These are phyloP conservation scores for Bellardia bayeri DNA, from an alignment of 2,888 invertebrate species.

Conservation along the genomic window DNA sequence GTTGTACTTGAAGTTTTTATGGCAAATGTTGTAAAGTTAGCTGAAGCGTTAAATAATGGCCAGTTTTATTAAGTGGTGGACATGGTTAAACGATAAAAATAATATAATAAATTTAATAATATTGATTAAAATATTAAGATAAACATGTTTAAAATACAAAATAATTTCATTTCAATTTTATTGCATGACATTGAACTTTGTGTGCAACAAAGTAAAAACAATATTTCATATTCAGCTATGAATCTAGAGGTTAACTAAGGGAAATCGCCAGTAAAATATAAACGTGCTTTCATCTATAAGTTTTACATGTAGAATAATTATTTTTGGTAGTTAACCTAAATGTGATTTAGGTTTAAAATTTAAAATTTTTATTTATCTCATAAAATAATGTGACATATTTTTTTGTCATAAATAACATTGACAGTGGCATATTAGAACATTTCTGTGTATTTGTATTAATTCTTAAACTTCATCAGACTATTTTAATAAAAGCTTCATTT, in stretches of 20 bases:
- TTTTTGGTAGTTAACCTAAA: background rate
- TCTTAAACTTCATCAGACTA: constrained; percentile 25
- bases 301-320: too few relatives aligned
- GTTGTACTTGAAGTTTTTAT: constrained; percentile 51
- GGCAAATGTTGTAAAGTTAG: constrained; percentile 62
- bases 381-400: background rate
- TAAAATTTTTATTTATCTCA: background rate
- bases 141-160: constrained; percentile 54
- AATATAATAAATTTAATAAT: constrained; percentile 67
- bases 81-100: constrained; percentile 64
- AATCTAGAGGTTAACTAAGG: background rate
- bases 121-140: constrained; percentile 63
- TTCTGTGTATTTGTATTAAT: background rate
- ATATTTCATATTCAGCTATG: background rate
- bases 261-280: background rate
- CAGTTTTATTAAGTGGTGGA: constrained; percentile 68
- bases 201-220: background rate
- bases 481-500: constrained; percentile 76
- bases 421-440: background rate
- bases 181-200: constrained; percentile 53
- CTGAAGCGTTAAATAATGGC: constrained; percentile 70
- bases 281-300: too few relatives aligned
- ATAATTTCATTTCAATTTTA: constrained; percentile 34
- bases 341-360: too few relatives aligned
- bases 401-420: constrained; percentile 20